Evolutionary conservation across 2,113 vertebrate species (phyloP).

Genomic region (Penelope pileata): DNA sequence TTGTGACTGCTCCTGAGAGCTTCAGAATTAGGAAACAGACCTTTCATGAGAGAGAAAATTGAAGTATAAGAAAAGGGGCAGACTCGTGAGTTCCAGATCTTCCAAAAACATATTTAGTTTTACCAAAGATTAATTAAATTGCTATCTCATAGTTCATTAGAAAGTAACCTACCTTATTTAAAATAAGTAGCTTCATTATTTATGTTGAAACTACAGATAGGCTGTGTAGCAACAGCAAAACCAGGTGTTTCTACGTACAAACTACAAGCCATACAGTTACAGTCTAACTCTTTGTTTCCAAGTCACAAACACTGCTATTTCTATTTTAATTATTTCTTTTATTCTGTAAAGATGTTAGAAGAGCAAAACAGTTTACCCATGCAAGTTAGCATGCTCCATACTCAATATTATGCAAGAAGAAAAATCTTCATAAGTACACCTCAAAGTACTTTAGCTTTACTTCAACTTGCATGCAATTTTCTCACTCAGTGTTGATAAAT

Average conservation of each 20-base stretch:
- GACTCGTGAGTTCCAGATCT: background rate
- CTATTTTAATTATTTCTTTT: background rate
- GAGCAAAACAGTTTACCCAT: background rate
- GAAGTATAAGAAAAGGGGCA: background rate
- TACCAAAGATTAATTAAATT: background rate
- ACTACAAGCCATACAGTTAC: background rate
- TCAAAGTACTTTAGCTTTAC: background rate
- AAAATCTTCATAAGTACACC: background rate
- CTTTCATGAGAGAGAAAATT: background rate
- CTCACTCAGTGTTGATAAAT: background rate
- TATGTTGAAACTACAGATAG: rapidly evolving
- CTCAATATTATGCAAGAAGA: background rate
- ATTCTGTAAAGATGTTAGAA: background rate
- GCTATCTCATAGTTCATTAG: background rate
- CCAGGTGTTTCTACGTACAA: background rate
- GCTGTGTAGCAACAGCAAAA: background rate
- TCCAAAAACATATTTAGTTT: background rate
- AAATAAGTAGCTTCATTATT: background rate
- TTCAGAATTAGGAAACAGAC: background rate
- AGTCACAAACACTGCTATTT: background rate
- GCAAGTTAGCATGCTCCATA: background rate
- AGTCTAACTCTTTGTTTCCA: background rate
- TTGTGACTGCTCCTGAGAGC: background rate
- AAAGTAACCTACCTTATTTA: background rate
- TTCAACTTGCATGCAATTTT: background rate